Percentiles rank a stretch among this genome's conserved stretches.
These are phyloP conservation scores for Scomber scombrus DNA, from an alignment of 2,113 vertebrate species.

Conservation along the genomic window DNA sequence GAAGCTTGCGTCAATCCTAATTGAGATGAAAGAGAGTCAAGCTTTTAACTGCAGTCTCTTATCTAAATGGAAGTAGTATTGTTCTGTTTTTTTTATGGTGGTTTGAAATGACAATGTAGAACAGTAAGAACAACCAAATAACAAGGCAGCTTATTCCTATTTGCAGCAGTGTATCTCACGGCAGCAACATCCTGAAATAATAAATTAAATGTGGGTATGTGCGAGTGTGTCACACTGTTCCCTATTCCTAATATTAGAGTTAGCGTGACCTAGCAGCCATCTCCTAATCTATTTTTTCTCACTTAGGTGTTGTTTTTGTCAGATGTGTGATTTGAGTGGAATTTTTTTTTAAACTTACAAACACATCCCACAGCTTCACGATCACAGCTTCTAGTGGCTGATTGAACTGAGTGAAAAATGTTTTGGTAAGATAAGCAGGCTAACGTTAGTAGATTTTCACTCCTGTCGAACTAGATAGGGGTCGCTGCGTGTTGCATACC, in stretches of 20 bases:
- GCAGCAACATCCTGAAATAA: conserved; percentile 37
- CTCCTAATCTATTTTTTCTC: conserved; percentile 26
- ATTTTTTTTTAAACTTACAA: too few relatives aligned
- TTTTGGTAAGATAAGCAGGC: conserved; percentile 28
- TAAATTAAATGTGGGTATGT: conserved; percentile 20
- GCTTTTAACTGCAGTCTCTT: conserved; percentile 54
- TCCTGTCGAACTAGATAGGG: conserved; percentile 10
- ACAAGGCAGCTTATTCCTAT: neutral
- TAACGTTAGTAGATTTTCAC: conserved; percentile 7
- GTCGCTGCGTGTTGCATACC: neutral
- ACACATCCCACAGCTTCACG: neutral
- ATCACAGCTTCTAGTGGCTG: conserved; percentile 12
- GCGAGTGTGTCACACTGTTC: conserved; percentile 42
- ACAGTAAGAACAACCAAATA: conserved; percentile 4
- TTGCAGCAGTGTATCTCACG: conserved; percentile 23
- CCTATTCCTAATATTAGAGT: conserved; percentile 56
- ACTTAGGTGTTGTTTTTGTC: conserved; percentile 16
- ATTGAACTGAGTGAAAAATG: conserved; percentile 38
- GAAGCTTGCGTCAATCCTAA: conserved; percentile 24
- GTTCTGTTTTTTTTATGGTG: conserved; percentile 34
- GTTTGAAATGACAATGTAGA: conserved; percentile 45
- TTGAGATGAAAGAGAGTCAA: conserved; percentile 52
- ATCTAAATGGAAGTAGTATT: conserved; percentile 50
- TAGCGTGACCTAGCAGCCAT: conserved; percentile 50
- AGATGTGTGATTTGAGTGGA: conserved; percentile 12